phyloP scores from a whole-genome alignment of 1,140 invertebrate genomes.

The Papilio xuthus region DNA sequence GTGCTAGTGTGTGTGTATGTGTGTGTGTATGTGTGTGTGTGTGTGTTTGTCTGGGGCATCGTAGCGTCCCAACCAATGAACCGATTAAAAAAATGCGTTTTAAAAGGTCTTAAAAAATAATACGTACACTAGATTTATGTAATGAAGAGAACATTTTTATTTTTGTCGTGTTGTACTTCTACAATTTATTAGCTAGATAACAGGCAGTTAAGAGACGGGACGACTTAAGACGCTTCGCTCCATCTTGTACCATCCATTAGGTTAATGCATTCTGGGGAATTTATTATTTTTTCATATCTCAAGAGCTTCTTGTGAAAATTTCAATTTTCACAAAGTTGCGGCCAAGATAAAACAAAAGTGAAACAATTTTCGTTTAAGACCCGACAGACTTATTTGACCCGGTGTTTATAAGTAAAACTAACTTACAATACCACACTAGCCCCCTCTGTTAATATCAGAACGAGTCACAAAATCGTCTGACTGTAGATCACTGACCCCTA shows the following conservation, averaged over 20 bases:
- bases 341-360: slow-evolving; percentile 22
- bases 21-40: too few relatives aligned
- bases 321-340: slow-evolving; percentile 16
- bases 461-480: too few relatives aligned
- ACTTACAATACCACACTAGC: too few relatives aligned
- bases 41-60: too few relatives aligned
- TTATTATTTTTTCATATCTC: slow-evolving; percentile 26
- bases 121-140: neutral
- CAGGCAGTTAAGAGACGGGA: neutral
- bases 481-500: too few relatives aligned
- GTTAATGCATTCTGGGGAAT: slow-evolving; percentile 2
- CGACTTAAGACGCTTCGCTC: neutral
- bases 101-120: neutral
- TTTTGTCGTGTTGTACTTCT: neutral
- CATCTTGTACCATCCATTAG: slow-evolving; percentile 4
- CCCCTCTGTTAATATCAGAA: too few relatives aligned
- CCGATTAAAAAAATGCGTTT: too few relatives aligned
- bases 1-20: too few relatives aligned
- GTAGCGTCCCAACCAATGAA: too few relatives aligned
- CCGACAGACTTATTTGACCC: too few relatives aligned
- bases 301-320: slow-evolving; percentile 17
- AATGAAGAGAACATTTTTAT: neutral
- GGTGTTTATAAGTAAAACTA: too few relatives aligned
- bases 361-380: slow-evolving; percentile 7
- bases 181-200: slow-evolving; percentile 1